Base-by-base conservation (phyloP, 37 sponge, comb jelly and placozoan genomes). In the Crambe crambe region DNA sequence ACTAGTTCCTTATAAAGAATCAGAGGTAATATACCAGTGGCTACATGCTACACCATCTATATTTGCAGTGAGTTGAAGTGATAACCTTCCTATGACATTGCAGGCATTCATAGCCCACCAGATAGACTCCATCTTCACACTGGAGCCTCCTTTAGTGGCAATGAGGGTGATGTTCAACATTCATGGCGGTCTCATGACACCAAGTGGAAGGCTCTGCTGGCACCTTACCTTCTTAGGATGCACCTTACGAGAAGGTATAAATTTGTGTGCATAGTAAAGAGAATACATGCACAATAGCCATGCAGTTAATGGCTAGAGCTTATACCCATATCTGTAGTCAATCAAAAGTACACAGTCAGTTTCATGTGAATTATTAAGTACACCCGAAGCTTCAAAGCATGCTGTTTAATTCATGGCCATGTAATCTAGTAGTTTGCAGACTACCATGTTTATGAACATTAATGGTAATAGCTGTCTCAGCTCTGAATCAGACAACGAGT, bases 181-280 rank as follows among this genome's bases (percentile, higher is more conserved):
- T 66, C 23, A 66, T 4, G 69, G 44, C 51, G 79, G 79, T 0
- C 31, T 79, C 0, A 20, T 51, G 0, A 22, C 69, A n/a, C 68
- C 69, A 1, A 66, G 68, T 29, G 68, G 35, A 4, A 32, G 57
- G n/a, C 37, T 79, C 20, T 79, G 79, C 57, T 79, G 79, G 79
- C 79, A 79, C 57, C 37, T 79, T 29, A 68, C 69, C 25, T 37
- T 79, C 18, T 36, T 79, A 64, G 79, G 79, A 8, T 79, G 79
- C 69, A 44, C 57, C 1, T 38, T 68, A 9, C 21, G 22, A 2
- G 68, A 79, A 44, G 56, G 79, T 73, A 20, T 54, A 18, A 9
- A 29, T 20, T 9, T 30, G 12, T 62, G n/a, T n/a, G 26, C 63
- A 9, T 18, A n/a, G 31, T 8, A n/a, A n/a, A n/a, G n/a, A n/a